Conservation (phyloP, 1,140 invertebrate species). For the Kradibia gibbosae region DNA sequence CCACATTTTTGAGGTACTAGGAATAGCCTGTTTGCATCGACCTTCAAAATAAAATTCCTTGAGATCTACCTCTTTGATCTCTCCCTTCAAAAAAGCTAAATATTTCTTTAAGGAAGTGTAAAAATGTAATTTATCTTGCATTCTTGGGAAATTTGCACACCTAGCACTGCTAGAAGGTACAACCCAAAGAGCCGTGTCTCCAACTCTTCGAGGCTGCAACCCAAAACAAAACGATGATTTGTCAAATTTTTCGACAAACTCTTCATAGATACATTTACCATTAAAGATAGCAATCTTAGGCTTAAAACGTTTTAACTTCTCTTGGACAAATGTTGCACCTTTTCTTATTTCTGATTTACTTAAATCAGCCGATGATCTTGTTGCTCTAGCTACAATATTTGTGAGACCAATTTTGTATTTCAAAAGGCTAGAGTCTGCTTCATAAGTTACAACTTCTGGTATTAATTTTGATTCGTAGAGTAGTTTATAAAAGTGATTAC, state of each 20-base stretch:
- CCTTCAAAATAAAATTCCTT: constrained; percentile 65
- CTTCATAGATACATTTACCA: constrained; percentile 70
- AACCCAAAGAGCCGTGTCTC: constrained; percentile 66
- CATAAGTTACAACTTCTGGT: constrained; percentile 59
- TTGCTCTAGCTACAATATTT: constrained; percentile 67
- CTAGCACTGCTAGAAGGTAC: constrained; percentile 70
- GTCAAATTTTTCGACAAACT: constrained; percentile 58
- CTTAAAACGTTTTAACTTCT: constrained; percentile 64
- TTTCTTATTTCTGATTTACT: constrained; percentile 66
- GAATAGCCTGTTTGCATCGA: constrained; percentile 60
- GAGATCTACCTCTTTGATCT: constrained; percentile 58
- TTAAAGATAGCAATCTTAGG: constrained; percentile 70
- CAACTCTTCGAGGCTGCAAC: constrained; percentile 62
- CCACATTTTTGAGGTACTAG: constrained; percentile 68
- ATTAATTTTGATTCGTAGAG: constrained; percentile 63
- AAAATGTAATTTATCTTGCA: constrained; percentile 70
- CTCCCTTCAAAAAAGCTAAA: constrained; percentile 62
- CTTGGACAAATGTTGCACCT: constrained; percentile 59
- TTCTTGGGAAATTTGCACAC: constrained; percentile 68
- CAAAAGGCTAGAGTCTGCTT: constrained; percentile 64
- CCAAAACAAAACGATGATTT: constrained; percentile 65
- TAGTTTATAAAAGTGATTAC: constrained; percentile 71
- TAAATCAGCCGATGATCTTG: constrained; percentile 67
- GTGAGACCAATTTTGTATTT: constrained; percentile 67
- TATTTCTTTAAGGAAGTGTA: constrained; percentile 67